A percentile compares a stretch with the other conserved stretches of the same genome.
These are phyloP conservation scores for Crotalus horridus DNA, from an alignment of 2,113 vertebrate genomes.

Conservation along the genomic window DNA sequence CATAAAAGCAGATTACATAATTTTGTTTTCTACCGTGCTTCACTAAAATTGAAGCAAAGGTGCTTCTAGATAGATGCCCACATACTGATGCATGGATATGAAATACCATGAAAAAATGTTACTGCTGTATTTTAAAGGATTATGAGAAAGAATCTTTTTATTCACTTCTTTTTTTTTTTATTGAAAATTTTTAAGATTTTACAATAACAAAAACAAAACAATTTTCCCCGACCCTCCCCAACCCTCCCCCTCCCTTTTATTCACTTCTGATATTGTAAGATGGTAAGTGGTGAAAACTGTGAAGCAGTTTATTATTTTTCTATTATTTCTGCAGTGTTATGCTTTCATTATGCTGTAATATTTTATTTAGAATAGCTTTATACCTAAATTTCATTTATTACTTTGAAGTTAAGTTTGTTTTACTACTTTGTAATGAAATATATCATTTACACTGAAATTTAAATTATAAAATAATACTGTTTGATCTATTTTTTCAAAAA, in stretches of 20 bases:
- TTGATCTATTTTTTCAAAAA: neutral
- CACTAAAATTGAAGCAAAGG: neutral
- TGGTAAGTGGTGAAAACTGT: neutral
- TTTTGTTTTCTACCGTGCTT: neutral
- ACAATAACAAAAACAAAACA: no score
- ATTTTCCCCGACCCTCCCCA: no score
- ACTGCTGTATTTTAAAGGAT: neutral
- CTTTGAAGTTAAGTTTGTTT: neutral
- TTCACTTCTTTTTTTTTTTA: no score
- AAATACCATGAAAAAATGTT: neutral
- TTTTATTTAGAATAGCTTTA: neutral
- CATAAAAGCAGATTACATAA: neutral
- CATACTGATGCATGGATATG: neutral
- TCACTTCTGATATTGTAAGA: neutral
- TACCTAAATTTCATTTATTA: neutral
- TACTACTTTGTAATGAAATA: neutral
- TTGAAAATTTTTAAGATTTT: no score
- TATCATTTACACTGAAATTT: neutral
- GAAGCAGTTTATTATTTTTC: neutral
- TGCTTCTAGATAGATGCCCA: neutral
- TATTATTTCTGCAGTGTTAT: neutral
- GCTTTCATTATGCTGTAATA: neutral
- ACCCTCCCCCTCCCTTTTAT: no score
- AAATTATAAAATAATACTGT: neutral
- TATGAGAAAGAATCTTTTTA: neutral